phyloP scores from a whole-genome alignment of 2,113 vertebrate genomes.

The Myrmecobius fasciatus region DNA sequence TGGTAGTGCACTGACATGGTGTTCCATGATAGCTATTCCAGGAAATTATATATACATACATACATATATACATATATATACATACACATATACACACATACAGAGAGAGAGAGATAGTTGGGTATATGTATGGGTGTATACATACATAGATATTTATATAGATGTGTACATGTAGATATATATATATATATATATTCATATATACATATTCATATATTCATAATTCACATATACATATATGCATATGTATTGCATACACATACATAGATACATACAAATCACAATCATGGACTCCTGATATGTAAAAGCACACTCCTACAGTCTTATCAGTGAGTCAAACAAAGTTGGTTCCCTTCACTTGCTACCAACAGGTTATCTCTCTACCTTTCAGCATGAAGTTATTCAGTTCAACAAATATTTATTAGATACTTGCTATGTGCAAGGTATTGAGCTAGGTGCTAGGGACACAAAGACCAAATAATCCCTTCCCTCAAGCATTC shows the following conservation, averaged over 20 bases:
- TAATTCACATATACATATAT: no score
- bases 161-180: not conserved
- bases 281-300: not conserved
- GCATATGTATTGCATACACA: no score
- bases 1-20: not conserved
- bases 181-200: no score
- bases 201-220: no score
- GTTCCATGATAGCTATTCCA: not conserved
- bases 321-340: not conserved
- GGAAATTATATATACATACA: not conserved
- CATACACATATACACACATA: not conserved
- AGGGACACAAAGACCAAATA: not conserved
- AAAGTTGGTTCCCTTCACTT: not conserved
- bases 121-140: not conserved
- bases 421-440: not conserved
- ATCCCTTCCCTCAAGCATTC: not conserved
- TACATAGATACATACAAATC: no score
- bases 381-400: not conserved
- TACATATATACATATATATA: not conserved
- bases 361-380: not conserved
- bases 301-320: not conserved
- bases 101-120: no score
- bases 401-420: not conserved
- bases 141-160: not conserved
- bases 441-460: not conserved